phyloP scores from a whole-genome alignment of 2,797 vertebrate genomes.

The Buceros bicornis region DNA sequence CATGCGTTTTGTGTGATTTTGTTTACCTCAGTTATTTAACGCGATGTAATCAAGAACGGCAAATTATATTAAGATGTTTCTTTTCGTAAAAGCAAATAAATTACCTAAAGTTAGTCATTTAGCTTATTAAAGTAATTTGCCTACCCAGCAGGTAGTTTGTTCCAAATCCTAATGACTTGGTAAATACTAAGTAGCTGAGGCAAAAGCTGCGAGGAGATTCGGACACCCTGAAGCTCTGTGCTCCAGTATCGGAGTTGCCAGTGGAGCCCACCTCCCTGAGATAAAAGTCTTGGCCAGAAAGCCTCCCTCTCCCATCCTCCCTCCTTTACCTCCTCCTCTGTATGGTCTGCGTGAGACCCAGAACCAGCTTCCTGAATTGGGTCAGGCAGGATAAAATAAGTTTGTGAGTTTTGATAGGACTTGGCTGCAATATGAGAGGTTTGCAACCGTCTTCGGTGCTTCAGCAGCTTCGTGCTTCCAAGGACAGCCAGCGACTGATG shows the following conservation, averaged over 20 bases:
- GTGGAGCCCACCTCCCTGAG: neutral
- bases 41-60: constrained; percentile 21
- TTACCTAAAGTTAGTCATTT: constrained; percentile 45
- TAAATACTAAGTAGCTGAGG: constrained; percentile 47
- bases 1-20: constrained; percentile 12
- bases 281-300: neutral
- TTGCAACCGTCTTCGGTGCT: neutral
- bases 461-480: neutral
- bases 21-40: constrained; percentile 46
- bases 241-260: neutral
- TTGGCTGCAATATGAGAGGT: neutral
- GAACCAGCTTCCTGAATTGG: neutral
- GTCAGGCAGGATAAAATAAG: neutral
- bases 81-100: constrained; percentile 59
- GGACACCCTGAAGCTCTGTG: neutral
- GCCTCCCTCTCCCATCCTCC: neutral
- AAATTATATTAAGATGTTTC: constrained; percentile 53
- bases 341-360: neutral
- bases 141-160: constrained; percentile 54
- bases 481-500: neutral
- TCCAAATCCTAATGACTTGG: constrained; percentile 25
- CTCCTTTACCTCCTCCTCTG: neutral
- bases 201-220: neutral
- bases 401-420: neutral
- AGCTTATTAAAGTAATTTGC: constrained; percentile 64